Conservation (phyloP, 2,113 vertebrate species). For the Polyodon spathula region DNA sequence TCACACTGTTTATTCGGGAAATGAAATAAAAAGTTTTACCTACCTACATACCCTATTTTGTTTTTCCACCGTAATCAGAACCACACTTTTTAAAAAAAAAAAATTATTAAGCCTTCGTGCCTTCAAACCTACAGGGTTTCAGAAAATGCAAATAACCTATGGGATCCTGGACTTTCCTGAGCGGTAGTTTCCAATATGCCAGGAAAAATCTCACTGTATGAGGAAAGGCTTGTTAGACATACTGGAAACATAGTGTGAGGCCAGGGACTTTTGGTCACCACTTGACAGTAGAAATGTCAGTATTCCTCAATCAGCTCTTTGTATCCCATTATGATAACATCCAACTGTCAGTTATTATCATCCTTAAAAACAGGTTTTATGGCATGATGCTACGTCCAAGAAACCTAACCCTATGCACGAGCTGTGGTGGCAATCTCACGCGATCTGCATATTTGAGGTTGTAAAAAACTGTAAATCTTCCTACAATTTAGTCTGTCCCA, state of each 20-base stretch:
- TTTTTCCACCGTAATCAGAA: too few relatives aligned
- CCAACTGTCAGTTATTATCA: constrained; percentile 44
- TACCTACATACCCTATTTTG: too few relatives aligned
- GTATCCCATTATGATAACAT: constrained; percentile 44
- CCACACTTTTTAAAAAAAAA: too few relatives aligned
- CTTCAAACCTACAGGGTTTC: too few relatives aligned
- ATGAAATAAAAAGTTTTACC: too few relatives aligned
- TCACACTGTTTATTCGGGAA: too few relatives aligned
- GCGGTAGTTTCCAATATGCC: too few relatives aligned
- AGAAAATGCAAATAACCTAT: too few relatives aligned
- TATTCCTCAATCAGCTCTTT: constrained; percentile 30
- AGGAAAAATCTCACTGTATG: too few relatives aligned
- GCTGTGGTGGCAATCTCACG: constrained; percentile 25
- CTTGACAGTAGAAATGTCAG: constrained; percentile 24
- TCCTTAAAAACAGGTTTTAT: constrained; percentile 50
- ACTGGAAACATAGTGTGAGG: constrained; percentile 18
- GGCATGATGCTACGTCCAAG: constrained; percentile 38
- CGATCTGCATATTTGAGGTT: constrained; percentile 30
- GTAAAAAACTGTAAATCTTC: constrained; percentile 14
- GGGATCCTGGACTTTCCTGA: too few relatives aligned
- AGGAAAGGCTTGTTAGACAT: too few relatives aligned
- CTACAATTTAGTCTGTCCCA: background rate
- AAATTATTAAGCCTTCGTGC: too few relatives aligned
- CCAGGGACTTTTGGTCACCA: constrained; percentile 11
- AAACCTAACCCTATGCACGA: constrained; percentile 30